Conservation (phyloP, 2,888 invertebrate species). For the Eupithecia pulchellata region DNA sequence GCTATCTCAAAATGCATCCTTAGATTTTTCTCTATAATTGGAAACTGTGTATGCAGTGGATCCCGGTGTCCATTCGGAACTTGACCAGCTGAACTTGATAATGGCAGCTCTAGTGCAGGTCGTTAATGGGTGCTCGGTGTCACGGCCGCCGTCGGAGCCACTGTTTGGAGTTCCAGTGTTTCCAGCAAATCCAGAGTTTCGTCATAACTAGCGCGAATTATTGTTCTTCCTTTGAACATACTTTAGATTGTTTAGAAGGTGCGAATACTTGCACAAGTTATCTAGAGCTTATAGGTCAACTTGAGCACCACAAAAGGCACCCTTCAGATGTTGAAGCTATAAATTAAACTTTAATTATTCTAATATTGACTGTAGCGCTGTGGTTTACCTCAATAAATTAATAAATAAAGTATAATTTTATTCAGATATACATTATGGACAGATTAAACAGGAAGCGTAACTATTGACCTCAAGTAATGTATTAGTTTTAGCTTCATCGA, state of each 20-base stretch:
- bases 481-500: neutral
- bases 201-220: conserved; percentile 27
- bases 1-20: neutral
- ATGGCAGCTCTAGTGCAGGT: neutral
- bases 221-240: conserved; percentile 1
- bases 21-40: neutral
- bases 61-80: neutral
- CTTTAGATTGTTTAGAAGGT: neutral
- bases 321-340: too few relatives aligned
- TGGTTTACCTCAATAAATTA: too few relatives aligned
- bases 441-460: too few relatives aligned
- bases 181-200: conserved; percentile 21
- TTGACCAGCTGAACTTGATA: neutral
- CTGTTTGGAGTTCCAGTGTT: conserved; percentile 27
- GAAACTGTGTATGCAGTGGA: neutral
- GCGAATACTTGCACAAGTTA: neutral
- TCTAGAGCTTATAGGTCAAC: too few relatives aligned
- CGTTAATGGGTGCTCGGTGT: neutral
- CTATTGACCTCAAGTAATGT: too few relatives aligned
- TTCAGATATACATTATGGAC: too few relatives aligned
- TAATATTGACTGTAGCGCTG: too few relatives aligned
- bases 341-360: too few relatives aligned
- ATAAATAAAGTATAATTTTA: too few relatives aligned
- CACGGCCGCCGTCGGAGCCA: conserved; percentile 20
- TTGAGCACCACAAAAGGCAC: too few relatives aligned